phyloP scores from a whole-genome alignment of 2,888 invertebrate genomes.

The Noctuana brunneofusca region DNA sequence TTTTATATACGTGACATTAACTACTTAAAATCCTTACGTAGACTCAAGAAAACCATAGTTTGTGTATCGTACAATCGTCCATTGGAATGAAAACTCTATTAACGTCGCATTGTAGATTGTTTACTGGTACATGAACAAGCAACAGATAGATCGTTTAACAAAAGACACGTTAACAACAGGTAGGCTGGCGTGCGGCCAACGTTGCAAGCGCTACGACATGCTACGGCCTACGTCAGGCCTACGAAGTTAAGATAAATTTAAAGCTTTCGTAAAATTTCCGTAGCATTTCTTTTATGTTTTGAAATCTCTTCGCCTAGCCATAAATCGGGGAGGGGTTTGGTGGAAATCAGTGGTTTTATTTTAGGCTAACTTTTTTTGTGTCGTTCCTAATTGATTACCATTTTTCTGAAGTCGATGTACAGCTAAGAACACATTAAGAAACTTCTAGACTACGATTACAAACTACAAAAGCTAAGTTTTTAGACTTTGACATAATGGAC shows the following conservation, averaged over 20 bases:
- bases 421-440: neutral
- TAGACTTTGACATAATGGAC: conserved; percentile 24
- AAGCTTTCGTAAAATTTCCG: conserved; percentile 11
- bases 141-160: conserved; percentile 53
- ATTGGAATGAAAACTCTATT: conserved; percentile 25
- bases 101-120: conserved; percentile 23
- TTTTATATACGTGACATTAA: neutral
- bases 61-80: neutral
- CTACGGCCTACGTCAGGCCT: conserved; percentile 58
- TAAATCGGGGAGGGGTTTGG: neutral
- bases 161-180: conserved; percentile 71
- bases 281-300: conserved; percentile 2
- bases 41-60: neutral
- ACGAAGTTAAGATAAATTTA: conserved; percentile 39
- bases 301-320: no score
- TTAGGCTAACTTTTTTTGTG: neutral
- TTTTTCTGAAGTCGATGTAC: neutral
- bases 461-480: conserved; percentile 23
- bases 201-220: conserved; percentile 48
- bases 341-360: neutral
- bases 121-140: conserved; percentile 42
- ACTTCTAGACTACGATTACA: neutral
- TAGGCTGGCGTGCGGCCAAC: conserved; percentile 74
- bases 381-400: conserved; percentile 4
- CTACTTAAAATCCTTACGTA: neutral